A percentile compares a stretch with the other conserved stretches of the same genome.
Evolutionary conservation across 1,140 invertebrate genomes (phyloP).

Genomic region (Aphaenogaster rudis): DNA sequence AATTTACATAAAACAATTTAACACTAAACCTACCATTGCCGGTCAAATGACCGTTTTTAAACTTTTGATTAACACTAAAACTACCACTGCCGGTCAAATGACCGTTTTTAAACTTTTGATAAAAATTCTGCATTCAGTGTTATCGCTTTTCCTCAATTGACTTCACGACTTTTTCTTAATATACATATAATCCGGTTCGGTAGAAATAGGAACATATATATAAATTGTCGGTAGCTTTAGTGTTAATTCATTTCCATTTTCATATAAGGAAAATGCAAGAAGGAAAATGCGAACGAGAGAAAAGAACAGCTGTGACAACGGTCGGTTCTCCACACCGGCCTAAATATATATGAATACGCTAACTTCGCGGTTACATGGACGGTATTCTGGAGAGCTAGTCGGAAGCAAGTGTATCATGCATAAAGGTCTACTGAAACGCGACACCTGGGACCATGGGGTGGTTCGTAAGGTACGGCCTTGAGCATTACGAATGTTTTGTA

Average conservation of each 20-base stretch:
- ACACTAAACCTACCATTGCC: too few relatives aligned
- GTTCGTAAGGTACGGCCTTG: conserved; percentile 29
- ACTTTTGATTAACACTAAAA: too few relatives aligned
- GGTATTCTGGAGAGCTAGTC: background rate
- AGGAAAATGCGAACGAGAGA: background rate
- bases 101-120: too few relatives aligned
- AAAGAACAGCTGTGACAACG: background rate
- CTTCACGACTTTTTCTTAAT: too few relatives aligned
- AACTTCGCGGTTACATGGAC: conserved; percentile 24
- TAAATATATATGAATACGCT: conserved; percentile 40
- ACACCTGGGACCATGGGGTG: conserved; percentile 61
- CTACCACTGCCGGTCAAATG: too few relatives aligned
- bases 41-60: too few relatives aligned
- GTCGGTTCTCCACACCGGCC: background rate
- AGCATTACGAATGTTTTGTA: conserved; percentile 75
- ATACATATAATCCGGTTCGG: too few relatives aligned
- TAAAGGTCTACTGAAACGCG: conserved; percentile 69
- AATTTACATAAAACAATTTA: background rate
- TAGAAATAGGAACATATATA: too few relatives aligned
- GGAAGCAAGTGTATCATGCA: conserved; percentile 58
- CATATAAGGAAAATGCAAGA: background rate
- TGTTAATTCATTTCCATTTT: background rate
- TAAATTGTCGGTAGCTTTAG: too few relatives aligned
- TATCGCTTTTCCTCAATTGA: too few relatives aligned
- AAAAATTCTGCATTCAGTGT: too few relatives aligned